A percentile compares a stretch with the other conserved stretches of the same genome.
phyloP scores from a whole-genome alignment of 2,113 vertebrate species.

The Dromiciops gliroides region DNA sequence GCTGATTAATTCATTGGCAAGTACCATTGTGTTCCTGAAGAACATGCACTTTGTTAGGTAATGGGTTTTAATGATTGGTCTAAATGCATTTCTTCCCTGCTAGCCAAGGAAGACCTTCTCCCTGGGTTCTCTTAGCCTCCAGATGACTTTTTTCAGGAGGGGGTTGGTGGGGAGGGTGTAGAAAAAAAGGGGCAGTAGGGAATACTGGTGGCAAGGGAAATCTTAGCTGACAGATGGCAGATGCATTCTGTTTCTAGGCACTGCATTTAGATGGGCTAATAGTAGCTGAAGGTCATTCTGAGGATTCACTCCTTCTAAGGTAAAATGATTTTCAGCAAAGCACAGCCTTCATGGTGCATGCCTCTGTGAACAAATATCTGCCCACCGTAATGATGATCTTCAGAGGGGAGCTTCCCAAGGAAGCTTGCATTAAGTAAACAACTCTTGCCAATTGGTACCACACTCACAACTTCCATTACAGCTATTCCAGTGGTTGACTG shows the following conservation, averaged over 20 bases:
- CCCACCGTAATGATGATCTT: neutral
- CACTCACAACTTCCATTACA: neutral
- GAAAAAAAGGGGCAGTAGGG: neutral
- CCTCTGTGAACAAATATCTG: slow-evolving; percentile 38
- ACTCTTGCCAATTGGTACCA: neutral
- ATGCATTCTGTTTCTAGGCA: slow-evolving; percentile 47
- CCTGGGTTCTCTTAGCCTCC: slow-evolving; percentile 48
- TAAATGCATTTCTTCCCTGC: slow-evolving; percentile 62
- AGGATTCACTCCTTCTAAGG: slow-evolving; percentile 57
- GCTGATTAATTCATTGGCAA: slow-evolving; percentile 72
- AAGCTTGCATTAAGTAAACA: slow-evolving; percentile 18
- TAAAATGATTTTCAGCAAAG: slow-evolving; percentile 71
- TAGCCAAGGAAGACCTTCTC: slow-evolving; percentile 43
- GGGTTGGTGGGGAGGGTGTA: neutral
- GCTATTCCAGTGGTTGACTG: neutral
- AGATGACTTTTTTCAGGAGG: slow-evolving; percentile 40
- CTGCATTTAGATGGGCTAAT: slow-evolving; percentile 68
- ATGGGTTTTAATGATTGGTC: slow-evolving; percentile 77
- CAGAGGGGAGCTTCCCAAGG: slow-evolving; percentile 42
- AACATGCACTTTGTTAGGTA: slow-evolving; percentile 77
- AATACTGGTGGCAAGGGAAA: slow-evolving; percentile 29
- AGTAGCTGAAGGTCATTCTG: slow-evolving; percentile 70
- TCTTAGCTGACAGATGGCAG: slow-evolving; percentile 53
- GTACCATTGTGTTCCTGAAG: slow-evolving; percentile 53
- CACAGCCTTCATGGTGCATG: slow-evolving; percentile 45